Percentiles rank a stretch among this genome's conserved stretches.
Conservation (phyloP, 2,797 vertebrate genomes). For the Gephyroberyx darwinii region DNA sequence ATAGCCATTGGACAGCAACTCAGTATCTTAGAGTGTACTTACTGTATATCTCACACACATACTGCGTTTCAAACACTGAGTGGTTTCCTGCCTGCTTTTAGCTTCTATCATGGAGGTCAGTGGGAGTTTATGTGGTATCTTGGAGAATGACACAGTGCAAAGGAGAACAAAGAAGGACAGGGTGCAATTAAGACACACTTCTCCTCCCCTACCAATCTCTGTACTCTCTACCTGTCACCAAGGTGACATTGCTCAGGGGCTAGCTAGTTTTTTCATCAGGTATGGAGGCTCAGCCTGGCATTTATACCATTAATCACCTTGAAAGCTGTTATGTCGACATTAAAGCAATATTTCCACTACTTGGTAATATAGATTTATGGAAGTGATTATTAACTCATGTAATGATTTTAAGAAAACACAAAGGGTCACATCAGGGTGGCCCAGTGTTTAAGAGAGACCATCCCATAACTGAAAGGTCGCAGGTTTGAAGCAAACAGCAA, state of each 20-base stretch:
- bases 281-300: conserved; percentile 53
- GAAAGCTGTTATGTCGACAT: conserved; percentile 67
- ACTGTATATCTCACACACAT: conserved; percentile 40
- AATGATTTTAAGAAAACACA: conserved; percentile 45
- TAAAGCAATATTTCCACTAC: conserved; percentile 49
- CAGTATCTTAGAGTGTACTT: conserved; percentile 44
- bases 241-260: conserved; percentile 81
- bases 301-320: conserved; percentile 72
- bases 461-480: no score
- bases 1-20: conserved; percentile 57
- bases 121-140: conserved; percentile 54
- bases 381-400: conserved; percentile 55
- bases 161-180: conserved; percentile 70
- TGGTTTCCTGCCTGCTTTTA: conserved; percentile 57
- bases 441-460: conserved; percentile 3
- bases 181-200: conserved; percentile 76
- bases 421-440: conserved; percentile 5
- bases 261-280: conserved; percentile 61
- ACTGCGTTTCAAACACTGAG: conserved; percentile 52
- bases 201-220: conserved; percentile 60
- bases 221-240: conserved; percentile 72
- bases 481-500: background rate
- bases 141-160: conserved; percentile 56
- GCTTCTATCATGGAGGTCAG: conserved; percentile 57
- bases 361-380: conserved; percentile 70